These are phyloP conservation scores for Scaptodrosophila latifasciaeformis DNA, from an alignment of 2,888 invertebrate species.

Conservation along the genomic window DNA sequence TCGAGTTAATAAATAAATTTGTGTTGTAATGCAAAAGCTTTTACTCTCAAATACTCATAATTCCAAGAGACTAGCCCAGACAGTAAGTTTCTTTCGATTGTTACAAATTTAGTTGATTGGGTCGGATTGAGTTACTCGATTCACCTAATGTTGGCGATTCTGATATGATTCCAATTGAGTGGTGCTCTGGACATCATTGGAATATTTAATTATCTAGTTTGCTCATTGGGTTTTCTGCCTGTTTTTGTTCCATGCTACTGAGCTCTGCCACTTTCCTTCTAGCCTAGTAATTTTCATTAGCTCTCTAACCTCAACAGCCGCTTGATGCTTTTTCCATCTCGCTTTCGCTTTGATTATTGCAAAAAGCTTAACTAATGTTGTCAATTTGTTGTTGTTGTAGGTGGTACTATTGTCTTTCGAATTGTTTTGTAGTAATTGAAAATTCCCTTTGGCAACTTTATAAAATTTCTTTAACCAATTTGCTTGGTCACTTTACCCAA, in stretches of 20 bases:
- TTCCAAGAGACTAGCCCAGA: no score
- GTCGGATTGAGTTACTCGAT: neutral
- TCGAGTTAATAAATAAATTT: slow-evolving; percentile 23
- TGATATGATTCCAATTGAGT: slow-evolving; percentile 34
- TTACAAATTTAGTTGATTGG: no score
- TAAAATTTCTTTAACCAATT: slow-evolving; percentile 16
- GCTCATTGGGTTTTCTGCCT: neutral
- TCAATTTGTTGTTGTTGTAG: slow-evolving; percentile 32
- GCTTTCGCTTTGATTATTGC: slow-evolving; percentile 12
- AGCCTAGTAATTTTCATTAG: slow-evolving; percentile 32
- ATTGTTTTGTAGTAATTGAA: slow-evolving; percentile 45
- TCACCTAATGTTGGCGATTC: slow-evolving; percentile 25
- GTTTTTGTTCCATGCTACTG: slow-evolving; percentile 1
- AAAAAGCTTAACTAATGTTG: slow-evolving; percentile 57
- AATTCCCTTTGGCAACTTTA: slow-evolving; percentile 48
- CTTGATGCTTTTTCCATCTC: neutral
- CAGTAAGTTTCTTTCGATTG: no score
- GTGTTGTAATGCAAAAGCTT: no score
- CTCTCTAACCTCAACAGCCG: slow-evolving; percentile 14
- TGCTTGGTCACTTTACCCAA: no score
- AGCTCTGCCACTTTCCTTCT: neutral
- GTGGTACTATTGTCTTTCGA: no score
- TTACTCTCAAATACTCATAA: no score
- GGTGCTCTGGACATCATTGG: slow-evolving; percentile 14
- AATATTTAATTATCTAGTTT: slow-evolving; percentile 27